Percentiles rank a stretch among this genome's conserved stretches.
phyloP scores from a whole-genome alignment of 1,140 invertebrate genomes.

The Sycophila sp. region DNA sequence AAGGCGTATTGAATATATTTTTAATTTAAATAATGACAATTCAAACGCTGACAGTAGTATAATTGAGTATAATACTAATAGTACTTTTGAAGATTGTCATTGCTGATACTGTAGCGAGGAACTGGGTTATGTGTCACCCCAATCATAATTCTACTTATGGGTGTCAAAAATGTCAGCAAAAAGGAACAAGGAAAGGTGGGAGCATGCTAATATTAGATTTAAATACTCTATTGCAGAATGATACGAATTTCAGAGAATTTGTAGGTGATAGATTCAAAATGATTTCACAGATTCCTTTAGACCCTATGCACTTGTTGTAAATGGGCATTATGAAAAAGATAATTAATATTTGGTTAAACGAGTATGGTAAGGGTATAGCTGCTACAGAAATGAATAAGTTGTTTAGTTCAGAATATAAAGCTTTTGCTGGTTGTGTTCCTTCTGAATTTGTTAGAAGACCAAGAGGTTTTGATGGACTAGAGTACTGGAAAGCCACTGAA shows the following conservation, averaged over 20 bases:
- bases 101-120: too few species aligned
- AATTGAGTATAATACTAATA: too few species aligned
- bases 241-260: neutral
- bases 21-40: too few species aligned
- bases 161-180: neutral
- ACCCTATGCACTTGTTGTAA: neutral
- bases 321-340: slow-evolving; percentile 45
- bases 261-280: neutral
- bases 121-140: too few species aligned
- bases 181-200: too few species aligned
- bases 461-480: slow-evolving; percentile 37
- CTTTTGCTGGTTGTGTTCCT: slow-evolving; percentile 33
- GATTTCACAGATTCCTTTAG: neutral
- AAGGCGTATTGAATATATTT: too few species aligned
- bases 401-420: slow-evolving; percentile 17
- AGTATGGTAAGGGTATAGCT: slow-evolving; percentile 29
- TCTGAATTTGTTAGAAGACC: slow-evolving; percentile 49
- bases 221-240: too few species aligned
- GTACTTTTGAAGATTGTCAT: too few species aligned
- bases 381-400: neutral
- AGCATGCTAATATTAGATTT: too few species aligned
- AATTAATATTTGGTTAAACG: slow-evolving; percentile 48
- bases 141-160: neutral
- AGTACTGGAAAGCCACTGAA: slow-evolving; percentile 7
- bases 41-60: too few species aligned